Percentiles rank a stretch among this genome's conserved stretches.
phyloP scores from a whole-genome alignment of 2,888 invertebrate species.

The Cheilosia impressa region DNA sequence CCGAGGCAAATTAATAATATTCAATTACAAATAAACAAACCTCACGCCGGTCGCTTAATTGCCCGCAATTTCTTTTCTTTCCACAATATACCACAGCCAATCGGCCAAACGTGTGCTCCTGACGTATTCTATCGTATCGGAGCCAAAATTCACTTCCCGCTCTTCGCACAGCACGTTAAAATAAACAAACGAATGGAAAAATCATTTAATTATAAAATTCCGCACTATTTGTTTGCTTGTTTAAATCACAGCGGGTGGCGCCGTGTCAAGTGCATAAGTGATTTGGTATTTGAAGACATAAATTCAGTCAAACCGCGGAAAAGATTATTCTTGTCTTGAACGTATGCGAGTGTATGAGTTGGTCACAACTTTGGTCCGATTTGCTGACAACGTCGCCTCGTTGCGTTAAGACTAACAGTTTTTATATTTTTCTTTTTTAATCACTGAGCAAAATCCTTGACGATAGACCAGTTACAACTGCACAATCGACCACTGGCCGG shows the following conservation, averaged over 20 bases:
- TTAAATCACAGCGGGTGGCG: constrained; percentile 60
- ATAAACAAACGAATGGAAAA: constrained; percentile 55
- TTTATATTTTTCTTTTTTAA: neutral
- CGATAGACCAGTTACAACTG: constrained; percentile 22
- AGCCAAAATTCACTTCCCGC: constrained; percentile 68
- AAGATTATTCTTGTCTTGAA: neutral
- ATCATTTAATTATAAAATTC: constrained; percentile 38
- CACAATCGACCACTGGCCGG: constrained; percentile 48
- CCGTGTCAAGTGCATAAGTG: constrained; percentile 55
- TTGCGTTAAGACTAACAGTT: neutral
- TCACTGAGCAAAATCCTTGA: constrained; percentile 2
- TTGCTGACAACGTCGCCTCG: constrained; percentile 1
- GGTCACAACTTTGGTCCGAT: constrained; percentile 10
- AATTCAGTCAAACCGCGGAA: constrained; percentile 8
- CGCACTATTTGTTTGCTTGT: constrained; percentile 40
- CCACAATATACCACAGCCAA: constrained; percentile 15
- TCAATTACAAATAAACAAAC: constrained; percentile 67
- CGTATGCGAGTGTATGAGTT: neutral
- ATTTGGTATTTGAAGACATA: constrained; percentile 27
- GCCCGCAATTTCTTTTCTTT: constrained; percentile 50
- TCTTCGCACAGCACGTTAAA: constrained; percentile 49
- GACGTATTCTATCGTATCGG: constrained; percentile 46
- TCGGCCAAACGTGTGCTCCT: constrained; percentile 61
- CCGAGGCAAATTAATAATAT: constrained; percentile 61
- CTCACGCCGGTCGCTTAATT: constrained; percentile 65